Evolutionary conservation across 2,888 invertebrate species (phyloP).

Genomic region (Polylopha cassiicola): DNA sequence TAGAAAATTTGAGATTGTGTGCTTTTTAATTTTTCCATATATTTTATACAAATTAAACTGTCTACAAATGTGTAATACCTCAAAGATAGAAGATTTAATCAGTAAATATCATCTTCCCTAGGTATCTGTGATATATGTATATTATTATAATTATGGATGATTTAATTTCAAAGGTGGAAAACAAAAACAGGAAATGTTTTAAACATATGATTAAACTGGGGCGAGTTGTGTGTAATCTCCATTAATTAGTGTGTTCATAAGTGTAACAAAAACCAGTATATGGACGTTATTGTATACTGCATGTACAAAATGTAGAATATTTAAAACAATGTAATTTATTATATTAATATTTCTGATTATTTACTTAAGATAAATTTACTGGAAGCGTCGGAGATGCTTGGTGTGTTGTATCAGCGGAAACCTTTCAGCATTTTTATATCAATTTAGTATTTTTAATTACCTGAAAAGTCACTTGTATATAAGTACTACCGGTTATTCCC

Average conservation of each 20-base stretch:
- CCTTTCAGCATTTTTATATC: too few relatives aligned
- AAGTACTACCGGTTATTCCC: too few relatives aligned
- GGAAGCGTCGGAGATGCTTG: conserved; percentile 11
- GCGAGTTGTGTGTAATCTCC: conserved; percentile 32
- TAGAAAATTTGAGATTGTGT: conserved; percentile 51
- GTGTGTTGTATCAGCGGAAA: conserved; percentile 15
- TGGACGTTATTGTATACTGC: conserved; percentile 39
- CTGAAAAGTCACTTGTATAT: too few relatives aligned
- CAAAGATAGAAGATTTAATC: conserved; percentile 48
- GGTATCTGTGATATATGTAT: conserved; percentile 70
- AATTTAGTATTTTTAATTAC: too few relatives aligned
- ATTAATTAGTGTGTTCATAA: conserved; percentile 44
- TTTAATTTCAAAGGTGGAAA: conserved; percentile 37
- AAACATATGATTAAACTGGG: conserved; percentile 14
- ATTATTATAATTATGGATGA: conserved; percentile 46
- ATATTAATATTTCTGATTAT: conserved; percentile 19
- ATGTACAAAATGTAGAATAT: conserved; percentile 59
- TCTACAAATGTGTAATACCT: conserved; percentile 56
- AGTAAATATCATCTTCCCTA: conserved; percentile 60
- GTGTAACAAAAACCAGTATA: conserved; percentile 30
- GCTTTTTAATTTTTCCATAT: conserved; percentile 53
- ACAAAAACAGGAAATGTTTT: conserved; percentile 9
- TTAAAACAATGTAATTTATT: conserved; percentile 26
- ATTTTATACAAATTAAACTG: conserved; percentile 37
- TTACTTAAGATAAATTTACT: conserved; percentile 15